Evolutionary conservation across 2,113 vertebrate species (phyloP).

Genomic region (Oryzias woworae): DNA sequence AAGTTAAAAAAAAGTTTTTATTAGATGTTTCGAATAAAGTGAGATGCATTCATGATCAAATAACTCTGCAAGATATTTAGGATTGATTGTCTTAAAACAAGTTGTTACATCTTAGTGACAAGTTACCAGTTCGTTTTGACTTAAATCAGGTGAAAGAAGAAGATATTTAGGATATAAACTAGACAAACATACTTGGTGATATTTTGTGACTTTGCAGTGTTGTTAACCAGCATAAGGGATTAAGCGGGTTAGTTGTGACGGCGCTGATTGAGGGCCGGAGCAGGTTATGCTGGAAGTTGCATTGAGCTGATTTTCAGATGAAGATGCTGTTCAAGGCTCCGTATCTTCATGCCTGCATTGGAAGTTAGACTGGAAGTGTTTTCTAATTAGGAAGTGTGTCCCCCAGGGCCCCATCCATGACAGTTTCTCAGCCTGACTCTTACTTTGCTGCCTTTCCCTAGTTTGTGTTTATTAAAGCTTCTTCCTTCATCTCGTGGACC

Average conservation of each 20-base stretch:
- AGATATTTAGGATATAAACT: too few relatives aligned
- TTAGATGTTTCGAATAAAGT: too few relatives aligned
- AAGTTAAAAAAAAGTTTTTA: too few relatives aligned
- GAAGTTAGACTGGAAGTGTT: constrained; percentile 28
- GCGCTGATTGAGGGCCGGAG: too few relatives aligned
- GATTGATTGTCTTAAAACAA: too few relatives aligned
- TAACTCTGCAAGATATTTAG: too few relatives aligned
- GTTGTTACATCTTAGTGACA: too few relatives aligned
- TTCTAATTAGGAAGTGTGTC: constrained; percentile 46
- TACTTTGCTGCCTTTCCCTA: constrained; percentile 15
- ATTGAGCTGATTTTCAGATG: constrained; percentile 1
- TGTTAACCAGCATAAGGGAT: neutral
- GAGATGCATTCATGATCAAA: too few relatives aligned
- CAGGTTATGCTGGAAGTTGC: constrained; percentile 8
- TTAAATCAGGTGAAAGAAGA: too few relatives aligned
- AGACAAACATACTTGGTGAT: too few relatives aligned
- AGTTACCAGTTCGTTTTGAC: too few relatives aligned
- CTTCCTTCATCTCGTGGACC: constrained; percentile 17
- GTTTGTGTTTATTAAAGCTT: constrained; percentile 33
- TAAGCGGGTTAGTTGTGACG: neutral
- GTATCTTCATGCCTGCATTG: constrained; percentile 13
- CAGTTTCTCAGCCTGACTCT: constrained; percentile 45
- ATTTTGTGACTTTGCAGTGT: too few relatives aligned
- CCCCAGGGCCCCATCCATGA: constrained; percentile 34
- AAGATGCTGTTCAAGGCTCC: neutral